Evolutionary conservation across 2,797 vertebrate species (phyloP), one percentile per base, ranked within the genome.

Genomic region (Channallabes apus): DNA sequence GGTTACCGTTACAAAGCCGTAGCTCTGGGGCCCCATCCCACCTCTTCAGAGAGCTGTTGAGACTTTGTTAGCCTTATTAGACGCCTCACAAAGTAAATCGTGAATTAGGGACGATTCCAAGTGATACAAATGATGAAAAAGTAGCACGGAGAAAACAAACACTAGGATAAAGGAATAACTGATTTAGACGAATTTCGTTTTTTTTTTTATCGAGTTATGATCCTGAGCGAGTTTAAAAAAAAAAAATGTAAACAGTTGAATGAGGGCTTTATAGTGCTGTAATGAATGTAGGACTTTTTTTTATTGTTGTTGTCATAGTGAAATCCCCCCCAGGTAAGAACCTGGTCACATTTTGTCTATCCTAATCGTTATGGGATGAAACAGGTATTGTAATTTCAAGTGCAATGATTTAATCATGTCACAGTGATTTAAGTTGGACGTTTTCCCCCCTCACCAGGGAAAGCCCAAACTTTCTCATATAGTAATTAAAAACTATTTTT

Each of bases 271-370:
- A 71, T 51, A n/a, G 71, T 15, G 41, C 12, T 51, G 0, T 18
- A 17, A 27, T 58, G 73, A 77, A 35, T 24, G 29, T 14, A 35
- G 4, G 75, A 7, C 7, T 7, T 8, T 6, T 78, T 78, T 61
- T 38, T 20, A 7, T 77, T 14, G 5, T 24, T 32, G 32, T 20
- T 56, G 87, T 83, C 78, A 64, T 67, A 51, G 56, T 72, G 85
- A 62, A 85, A 87, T 83, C 38, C 6, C 6, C 38, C 38, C 1
- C 8, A 11, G 46, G 82, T 75, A 62, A 18, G 62, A 51, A 67
- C 29, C n/a, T 3, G 54, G 76, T 61, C 22, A 61, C 41, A 4
- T 75, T 59, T 59, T 59, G 8, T 61, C 12, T 14, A 58, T 24
- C 11, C 7, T 79, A n/a, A 24, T n/a, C 0, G 3, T 64, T n/a